Evolutionary conservation across 2,113 vertebrate species (phyloP).

Genomic region (Vulpes vulpes): DNA sequence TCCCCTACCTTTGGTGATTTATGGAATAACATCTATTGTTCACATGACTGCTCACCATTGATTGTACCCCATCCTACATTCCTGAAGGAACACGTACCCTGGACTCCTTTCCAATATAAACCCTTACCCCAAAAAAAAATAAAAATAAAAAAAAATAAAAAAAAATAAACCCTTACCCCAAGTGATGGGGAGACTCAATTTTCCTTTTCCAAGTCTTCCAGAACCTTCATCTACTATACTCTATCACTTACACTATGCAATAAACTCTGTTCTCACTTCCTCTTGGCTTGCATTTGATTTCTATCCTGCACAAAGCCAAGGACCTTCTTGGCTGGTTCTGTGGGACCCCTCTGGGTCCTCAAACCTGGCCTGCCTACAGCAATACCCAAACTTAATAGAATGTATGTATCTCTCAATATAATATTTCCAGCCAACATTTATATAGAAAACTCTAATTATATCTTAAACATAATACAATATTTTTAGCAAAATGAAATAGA

Average conservation of each 20-base stretch:
- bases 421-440: not conserved
- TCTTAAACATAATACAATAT: not conserved
- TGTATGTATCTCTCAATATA: not conserved
- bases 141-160: too few species aligned
- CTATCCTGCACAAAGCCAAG: not conserved
- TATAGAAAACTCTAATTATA: not conserved
- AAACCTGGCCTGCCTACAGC: not conserved
- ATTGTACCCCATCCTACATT: not conserved
- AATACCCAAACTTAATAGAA: not conserved
- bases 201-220: not conserved
- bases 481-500: not conserved
- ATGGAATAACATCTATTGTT: not conserved
- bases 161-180: not conserved
- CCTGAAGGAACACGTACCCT: not conserved
- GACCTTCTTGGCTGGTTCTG: not conserved
- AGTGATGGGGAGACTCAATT: not conserved
- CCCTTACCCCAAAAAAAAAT: not conserved
- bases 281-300: not conserved
- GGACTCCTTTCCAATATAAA: not conserved
- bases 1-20: not conserved
- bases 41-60: not conserved
- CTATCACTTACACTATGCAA: not conserved
- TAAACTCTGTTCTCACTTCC: not conserved
- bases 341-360: not conserved
- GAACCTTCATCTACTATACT: not conserved